Base-by-base conservation (phyloP, 2,888 invertebrate species). In the Hyalella azteca region DNA sequence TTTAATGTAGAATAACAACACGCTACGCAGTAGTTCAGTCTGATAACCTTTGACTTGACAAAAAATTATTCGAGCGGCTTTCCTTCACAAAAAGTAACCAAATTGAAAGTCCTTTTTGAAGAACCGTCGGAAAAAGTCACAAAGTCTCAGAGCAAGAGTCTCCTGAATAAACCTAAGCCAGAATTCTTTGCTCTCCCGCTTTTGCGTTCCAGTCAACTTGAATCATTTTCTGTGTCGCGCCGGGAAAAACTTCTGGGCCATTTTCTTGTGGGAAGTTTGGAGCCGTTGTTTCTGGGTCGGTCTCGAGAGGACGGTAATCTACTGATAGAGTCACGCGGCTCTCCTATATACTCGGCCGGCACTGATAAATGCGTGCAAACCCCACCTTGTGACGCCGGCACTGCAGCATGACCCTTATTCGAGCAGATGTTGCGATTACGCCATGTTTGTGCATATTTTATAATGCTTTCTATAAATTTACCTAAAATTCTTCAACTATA, bases 141-240 rank as follows among this genome's bases (percentile, higher is more conserved):
- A 32, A 66, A 66, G 66, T 66, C 66, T 36, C 29, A 66, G 36
- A 7, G 66, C 36, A 66, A 66, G 36, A 66, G 66, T 66, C 66
- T 66, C 36, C 66, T 19, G 66, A 66, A 66, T 66, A 66, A 66
- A 66, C 29, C 66, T 66, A 66, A 66, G 66, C 66, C 66, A n/a
- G 36, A 66, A 66, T 66, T 66, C 66, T 66, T 66, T 66, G 66
- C 66, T 66, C 36, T 39, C 66, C 36, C 66, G 66, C 66, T 66
- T 36, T 66, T 66, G 66, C 39, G 66, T 66, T 29, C 66, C 66
- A 66, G 66, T 36, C 66, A 66, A 66, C 66, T 66, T 66, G 36
- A 66, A 66, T 66, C 66, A 66, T 66, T 66, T 66, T 66, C 66
- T 36, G 66, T 66, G 66, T 66, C 66, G 66, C 66, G 66, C 66